Percentiles rank a stretch among this genome's conserved stretches.
Conservation (phyloP, 2,888 invertebrate genomes). For the Odontomyia ornata region DNA sequence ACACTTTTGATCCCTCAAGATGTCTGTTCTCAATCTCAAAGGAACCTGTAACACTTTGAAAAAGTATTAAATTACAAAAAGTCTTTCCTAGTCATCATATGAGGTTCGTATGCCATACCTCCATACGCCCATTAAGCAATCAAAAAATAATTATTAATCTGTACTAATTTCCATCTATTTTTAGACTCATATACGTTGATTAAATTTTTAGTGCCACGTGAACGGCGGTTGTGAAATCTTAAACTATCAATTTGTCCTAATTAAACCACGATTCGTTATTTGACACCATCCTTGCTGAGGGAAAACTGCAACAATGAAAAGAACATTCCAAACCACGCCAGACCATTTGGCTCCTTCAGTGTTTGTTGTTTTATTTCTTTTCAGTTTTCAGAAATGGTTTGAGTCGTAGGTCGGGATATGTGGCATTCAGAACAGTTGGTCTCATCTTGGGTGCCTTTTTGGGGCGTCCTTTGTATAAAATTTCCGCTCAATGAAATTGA, state of each 20-base stretch:
- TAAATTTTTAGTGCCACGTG: too few relatives aligned
- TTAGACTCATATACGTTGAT: too few relatives aligned
- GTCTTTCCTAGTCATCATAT: too few relatives aligned
- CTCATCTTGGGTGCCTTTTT: background rate
- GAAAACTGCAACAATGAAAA: slow-evolving; percentile 1
- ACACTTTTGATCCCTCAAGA: too few relatives aligned
- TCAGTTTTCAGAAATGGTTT: background rate
- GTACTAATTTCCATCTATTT: background rate
- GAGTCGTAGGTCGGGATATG: background rate
- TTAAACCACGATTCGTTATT: slow-evolving; percentile 33
- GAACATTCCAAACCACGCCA: background rate
- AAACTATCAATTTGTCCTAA: slow-evolving; percentile 41
- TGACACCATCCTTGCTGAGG: slow-evolving; percentile 8
- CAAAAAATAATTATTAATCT: background rate
- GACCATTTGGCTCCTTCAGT: background rate
- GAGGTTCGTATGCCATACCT: too few relatives aligned
- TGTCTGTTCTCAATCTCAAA: too few relatives aligned
- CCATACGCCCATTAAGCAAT: too few relatives aligned
- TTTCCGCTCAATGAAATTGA: slow-evolving; percentile 45
- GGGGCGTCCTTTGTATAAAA: background rate
- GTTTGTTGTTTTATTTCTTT: background rate
- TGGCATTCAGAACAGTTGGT: too few relatives aligned
- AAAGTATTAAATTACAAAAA: too few relatives aligned
- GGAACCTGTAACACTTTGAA: too few relatives aligned
- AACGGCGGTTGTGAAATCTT: background rate